phyloP scores from a whole-genome alignment of 2,113 vertebrate genomes.

The Periophthalmus modestus region DNA sequence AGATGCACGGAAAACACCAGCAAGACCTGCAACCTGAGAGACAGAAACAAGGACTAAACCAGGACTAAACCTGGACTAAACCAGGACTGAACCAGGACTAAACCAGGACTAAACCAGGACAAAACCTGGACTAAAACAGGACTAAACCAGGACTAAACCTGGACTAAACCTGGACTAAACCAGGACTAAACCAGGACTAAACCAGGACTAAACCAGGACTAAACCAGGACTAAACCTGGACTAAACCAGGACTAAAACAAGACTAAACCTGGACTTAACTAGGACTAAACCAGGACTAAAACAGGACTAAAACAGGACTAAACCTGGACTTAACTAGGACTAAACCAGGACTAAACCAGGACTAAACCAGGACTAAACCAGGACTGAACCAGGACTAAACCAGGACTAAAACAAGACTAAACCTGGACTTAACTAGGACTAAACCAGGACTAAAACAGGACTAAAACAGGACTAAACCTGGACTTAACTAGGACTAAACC shows the following conservation, averaged over 20 bases:
- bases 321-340: background rate
- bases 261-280: background rate
- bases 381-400: background rate
- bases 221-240: too few relatives aligned
- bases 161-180: too few relatives aligned
- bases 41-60: background rate
- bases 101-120: background rate
- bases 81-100: background rate
- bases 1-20: background rate
- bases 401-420: background rate
- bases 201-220: too few relatives aligned
- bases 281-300: background rate
- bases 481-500: background rate
- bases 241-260: background rate
- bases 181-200: too few relatives aligned
- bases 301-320: background rate
- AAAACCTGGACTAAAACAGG: background rate
- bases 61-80: background rate
- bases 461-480: background rate
- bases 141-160: too few relatives aligned
- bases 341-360: background rate
- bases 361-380: background rate
- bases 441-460: background rate
- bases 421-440: background rate
- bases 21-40: background rate